Base-by-base conservation (phyloP, 2,797 vertebrate genomes). In the Peromyscus melanophrys region DNA sequence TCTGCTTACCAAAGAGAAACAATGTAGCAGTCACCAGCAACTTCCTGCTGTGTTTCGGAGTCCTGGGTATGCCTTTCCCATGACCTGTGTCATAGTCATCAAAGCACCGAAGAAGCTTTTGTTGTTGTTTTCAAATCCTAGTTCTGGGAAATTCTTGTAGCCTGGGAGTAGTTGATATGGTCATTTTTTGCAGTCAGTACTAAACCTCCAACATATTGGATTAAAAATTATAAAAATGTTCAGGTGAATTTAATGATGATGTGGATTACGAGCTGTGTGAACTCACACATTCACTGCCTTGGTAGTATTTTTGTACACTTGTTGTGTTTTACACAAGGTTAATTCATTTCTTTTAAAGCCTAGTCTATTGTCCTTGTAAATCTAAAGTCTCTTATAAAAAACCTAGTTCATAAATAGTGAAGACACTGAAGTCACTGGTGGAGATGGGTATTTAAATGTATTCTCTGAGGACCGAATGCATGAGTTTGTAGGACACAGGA, bases 171-270 rank as follows among this genome's bases (percentile, higher is more conserved):
- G n/a, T 52, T 49, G 31, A 63, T 81, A 57, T 3, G 52, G 19
- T 89, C 59, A 57, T 92, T 78, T 96, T 11, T 87, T 52, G 14
- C 12, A 40, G 4, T 86, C 67, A 92, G 13, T 77, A 29, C 27
- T 65, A 90, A 86, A 69, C 37, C 37, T 71, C 83, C 21, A 76
- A 46, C 37, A 49, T 76, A 37, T 19, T 75, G 14, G 11, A 63
- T 87, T 83, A 71, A 87, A 90, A 81, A 77, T 37, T 40, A 6
- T n/a, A 67, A 92, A 84, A 65, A 52, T 52, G 57, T 80, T 71
- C 29, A 63, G 21, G 63, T 76, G 49, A 69, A 13, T 86, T 77
- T 90, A 86, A 85, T 90, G 73, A 40, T 80, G 80, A 16, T 71
- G 2, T n/a, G 46, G 59, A 17, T 37, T 96, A 40, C 13, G 25